phyloP scores from a whole-genome alignment of 2,888 invertebrate species.

The Caenorhabditis japonica region DNA sequence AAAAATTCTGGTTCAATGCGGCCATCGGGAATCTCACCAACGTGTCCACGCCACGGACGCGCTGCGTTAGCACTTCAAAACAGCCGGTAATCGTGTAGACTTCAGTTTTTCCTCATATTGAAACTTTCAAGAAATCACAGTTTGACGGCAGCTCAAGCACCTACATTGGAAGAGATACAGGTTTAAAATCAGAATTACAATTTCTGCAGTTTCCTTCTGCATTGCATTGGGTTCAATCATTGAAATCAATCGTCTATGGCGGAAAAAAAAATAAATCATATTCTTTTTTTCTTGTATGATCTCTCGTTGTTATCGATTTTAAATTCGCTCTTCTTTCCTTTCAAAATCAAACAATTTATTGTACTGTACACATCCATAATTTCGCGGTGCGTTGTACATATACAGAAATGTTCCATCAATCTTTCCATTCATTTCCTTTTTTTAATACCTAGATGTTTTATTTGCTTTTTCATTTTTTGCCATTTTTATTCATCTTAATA shows the following conservation, averaged over 20 bases:
- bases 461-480: not conserved
- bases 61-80: conserved; percentile 64
- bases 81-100: conserved; percentile 32
- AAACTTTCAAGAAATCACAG: conserved; percentile 57
- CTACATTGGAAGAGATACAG: conserved; percentile 68
- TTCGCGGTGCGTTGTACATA: conserved; percentile 51
- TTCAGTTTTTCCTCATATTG: conserved; percentile 14
- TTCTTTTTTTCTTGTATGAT: conserved; percentile 14
- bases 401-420: conserved; percentile 1
- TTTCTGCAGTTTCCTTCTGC: too few relatives aligned
- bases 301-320: not conserved
- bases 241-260: too few relatives aligned
- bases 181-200: too few relatives aligned
- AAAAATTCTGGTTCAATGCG: conserved; percentile 62
- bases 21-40: conserved; percentile 74
- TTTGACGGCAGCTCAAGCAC: conserved; percentile 57
- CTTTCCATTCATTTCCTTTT: not conserved
- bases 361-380: conserved; percentile 38
- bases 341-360: not conserved
- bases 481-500: conserved; percentile 16
- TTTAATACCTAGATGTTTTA: not conserved
- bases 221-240: conserved; percentile 6
- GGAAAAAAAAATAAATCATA: too few relatives aligned
- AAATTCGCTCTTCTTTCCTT: conserved; percentile 15
- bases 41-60: conserved; percentile 76